Evolutionary conservation across 2,888 invertebrate genomes (phyloP).

Genomic region (Melolontha melolontha): DNA sequence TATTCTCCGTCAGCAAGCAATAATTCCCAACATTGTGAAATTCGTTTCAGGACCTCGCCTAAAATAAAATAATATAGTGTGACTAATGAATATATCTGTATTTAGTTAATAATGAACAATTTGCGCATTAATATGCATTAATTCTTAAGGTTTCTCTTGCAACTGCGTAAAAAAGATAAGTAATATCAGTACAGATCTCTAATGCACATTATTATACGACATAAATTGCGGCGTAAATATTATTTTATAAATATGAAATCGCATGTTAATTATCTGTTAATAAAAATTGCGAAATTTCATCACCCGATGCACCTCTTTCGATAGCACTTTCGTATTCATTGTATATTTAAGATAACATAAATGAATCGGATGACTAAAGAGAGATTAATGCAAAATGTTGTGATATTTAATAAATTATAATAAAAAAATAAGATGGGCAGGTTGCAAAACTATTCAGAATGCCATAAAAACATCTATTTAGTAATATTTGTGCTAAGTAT

Average conservation of each 20-base stretch:
- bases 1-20: background rate
- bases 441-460: too few relatives aligned
- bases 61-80: slow-evolving; percentile 1
- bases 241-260: background rate
- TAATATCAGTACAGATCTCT: slow-evolving; percentile 8
- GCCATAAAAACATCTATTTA: too few relatives aligned
- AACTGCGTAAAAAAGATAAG: slow-evolving; percentile 8
- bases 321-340: slow-evolving; percentile 1
- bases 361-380: slow-evolving; percentile 2
- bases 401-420: too few relatives aligned
- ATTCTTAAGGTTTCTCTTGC: slow-evolving; percentile 4
- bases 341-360: slow-evolving; percentile 17
- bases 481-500: too few relatives aligned
- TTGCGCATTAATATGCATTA: slow-evolving; percentile 1
- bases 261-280: background rate
- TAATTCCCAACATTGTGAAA: slow-evolving; percentile 11
- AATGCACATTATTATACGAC: background rate
- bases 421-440: too few relatives aligned
- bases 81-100: slow-evolving; percentile 13
- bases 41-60: background rate
- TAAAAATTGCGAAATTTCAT: slow-evolving; percentile 9
- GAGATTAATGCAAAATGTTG: background rate
- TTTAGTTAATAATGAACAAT: background rate
- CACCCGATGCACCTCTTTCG: slow-evolving; percentile 30
- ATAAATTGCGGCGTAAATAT: background rate